These are phyloP conservation scores for Blennius ocellaris DNA, from an alignment of 2,113 vertebrate genomes.

Conservation along the genomic window DNA sequence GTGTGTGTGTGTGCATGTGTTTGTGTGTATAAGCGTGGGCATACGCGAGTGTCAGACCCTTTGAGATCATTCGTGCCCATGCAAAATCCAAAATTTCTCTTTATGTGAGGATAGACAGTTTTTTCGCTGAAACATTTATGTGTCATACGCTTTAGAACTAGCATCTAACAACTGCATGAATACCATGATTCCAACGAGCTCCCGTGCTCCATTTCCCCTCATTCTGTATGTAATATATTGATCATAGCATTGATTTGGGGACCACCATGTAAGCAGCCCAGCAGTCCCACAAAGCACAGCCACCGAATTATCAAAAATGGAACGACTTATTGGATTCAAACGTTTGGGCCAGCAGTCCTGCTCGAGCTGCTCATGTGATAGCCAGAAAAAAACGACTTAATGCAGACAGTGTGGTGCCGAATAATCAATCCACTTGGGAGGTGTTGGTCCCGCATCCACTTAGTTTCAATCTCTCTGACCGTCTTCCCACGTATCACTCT, in stretches of 20 bases:
- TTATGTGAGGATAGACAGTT: too few relatives aligned
- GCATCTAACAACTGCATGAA: too few relatives aligned
- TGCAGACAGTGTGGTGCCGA: conserved; percentile 8
- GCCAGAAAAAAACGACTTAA: conserved; percentile 57
- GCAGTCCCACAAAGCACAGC: conserved; percentile 23
- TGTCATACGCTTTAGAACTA: too few relatives aligned
- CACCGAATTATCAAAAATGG: conserved; percentile 58
- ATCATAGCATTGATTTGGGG: conserved; percentile 68
- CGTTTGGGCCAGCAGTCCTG: conserved; percentile 34
- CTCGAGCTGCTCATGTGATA: conserved; percentile 47
- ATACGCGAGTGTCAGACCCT: neutral
- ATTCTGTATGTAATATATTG: conserved; percentile 63
- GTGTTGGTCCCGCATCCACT: conserved; percentile 31
- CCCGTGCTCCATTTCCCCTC: conserved; percentile 54
- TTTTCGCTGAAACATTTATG: too few relatives aligned
- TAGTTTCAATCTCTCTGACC: conserved; percentile 9
- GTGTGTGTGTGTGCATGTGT: conserved; percentile 26
- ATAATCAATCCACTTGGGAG: conserved; percentile 37
- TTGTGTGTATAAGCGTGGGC: conserved; percentile 20
- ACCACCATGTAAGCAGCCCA: conserved; percentile 47
- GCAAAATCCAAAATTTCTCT: neutral
- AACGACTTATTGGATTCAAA: conserved; percentile 66
- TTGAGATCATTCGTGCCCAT: conserved; percentile 8
- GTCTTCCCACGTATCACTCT: neutral
- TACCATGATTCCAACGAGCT: neutral